Base-by-base conservation (phyloP, 1,140 invertebrate genomes). In the Neelides sp. region DNA sequence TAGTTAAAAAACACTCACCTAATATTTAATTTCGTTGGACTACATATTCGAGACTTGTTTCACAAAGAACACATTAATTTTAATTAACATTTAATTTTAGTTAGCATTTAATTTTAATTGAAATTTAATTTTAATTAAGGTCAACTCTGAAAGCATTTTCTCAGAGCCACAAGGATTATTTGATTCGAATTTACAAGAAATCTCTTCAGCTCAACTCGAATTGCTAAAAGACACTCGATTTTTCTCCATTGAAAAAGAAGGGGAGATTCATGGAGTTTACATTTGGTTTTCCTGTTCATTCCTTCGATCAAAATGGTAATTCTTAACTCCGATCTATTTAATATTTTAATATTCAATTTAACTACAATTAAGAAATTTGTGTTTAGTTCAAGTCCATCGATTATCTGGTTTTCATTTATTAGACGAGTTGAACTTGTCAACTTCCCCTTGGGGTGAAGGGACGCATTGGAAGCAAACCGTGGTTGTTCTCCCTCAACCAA, bases 401-500 rank as follows among this genome's bases (percentile, higher is more conserved):
- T n/a, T 4, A 19, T 28, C 22, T 46, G 26, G 7, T 48, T 43
- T 30, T 20, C 53, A 8, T n/a, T 13, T 7, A 19, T 30, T 36
- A 43, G 57, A 55, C 4, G 41, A 79, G 13, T 67, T 72, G 24
- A 61, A 40, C 3, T 77, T 90, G 56, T 79, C 78, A 40, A 90
- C 86, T 61, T 82, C 81, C 48, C 90, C 82, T 56, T 71, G 68
- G 57, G 71, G 69, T 63, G 77, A 75, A 64, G 73, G 75, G 53
- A 98, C 95, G 15, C 93, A 98, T 71, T 98, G 94, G 94, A 94
- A 96, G 64, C 94, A 98, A 71, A 95, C 90, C 2, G 78, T 92
- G 4, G 79, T 90, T 62, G 57, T 70, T 3, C 55, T 72, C 4
- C 66, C 66, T 8, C 45, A 54, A 26, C 54, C 64, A 47, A 47